Base-by-base conservation (phyloP, 2,888 invertebrate species). In the Xanthorhoe designata region DNA sequence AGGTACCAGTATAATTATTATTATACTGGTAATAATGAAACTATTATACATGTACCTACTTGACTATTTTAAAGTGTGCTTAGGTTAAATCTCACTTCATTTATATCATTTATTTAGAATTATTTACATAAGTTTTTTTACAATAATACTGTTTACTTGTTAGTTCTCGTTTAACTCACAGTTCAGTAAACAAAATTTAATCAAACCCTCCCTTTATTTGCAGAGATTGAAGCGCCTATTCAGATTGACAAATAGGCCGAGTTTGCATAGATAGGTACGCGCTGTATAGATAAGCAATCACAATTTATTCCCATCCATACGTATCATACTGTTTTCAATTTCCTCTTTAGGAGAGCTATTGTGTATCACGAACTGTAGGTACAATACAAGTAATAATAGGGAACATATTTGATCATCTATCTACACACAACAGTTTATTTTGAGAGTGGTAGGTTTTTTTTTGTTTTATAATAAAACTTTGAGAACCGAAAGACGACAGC, bases 241-340 rank as follows among this genome's bases (percentile, higher is more conserved):
- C 66, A 64, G 59, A 54, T 60, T 54, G 66, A 61, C 70, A 70
- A 68, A 68, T 57, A 68, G 59, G 59, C 59, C 66, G 29, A 51
- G 64, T 72, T 68, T 68, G 64, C 70, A 72, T 70, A 72, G 65
- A 72, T 66, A 72, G 65, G 69, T 66, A 66, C 61, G 62, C 58
- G 51, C 59, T 61, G 49, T 59, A 61, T 65, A 67, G 66, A 64
- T 71, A 71, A 65, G 56, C 69, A 68, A 66, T 68, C 71, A 69
- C 50, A 38, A 58, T 62, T 57, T 69, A 69, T 68, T 67, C 38
- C 42, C 35, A 64, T 38, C 32, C 32, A 32, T 32, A 32, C 54
- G 35, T 59, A 47, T 54, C 10, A 47, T 38, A 64, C 61, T 49
- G 49, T 66, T 66, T 68, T 62, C 64, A 60, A 64, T 69, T 66